A percentile compares a stretch with the other conserved stretches of the same genome.
Conservation (phyloP, 2,888 invertebrate species). For the Rhyacophila evoluta region DNA sequence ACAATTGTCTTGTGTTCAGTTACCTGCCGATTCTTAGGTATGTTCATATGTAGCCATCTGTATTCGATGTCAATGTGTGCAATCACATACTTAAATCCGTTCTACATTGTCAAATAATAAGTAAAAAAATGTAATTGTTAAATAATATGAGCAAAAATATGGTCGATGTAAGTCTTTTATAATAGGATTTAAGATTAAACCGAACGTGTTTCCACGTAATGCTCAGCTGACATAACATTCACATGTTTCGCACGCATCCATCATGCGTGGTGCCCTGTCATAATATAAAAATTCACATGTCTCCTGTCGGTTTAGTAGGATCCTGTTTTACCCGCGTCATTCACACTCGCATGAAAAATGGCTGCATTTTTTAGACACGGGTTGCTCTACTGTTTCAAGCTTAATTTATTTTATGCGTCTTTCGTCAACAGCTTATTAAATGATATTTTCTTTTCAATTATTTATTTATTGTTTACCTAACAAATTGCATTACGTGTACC, state of each 20-base stretch:
- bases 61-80: too few species aligned
- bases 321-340: slow-evolving; percentile 3
- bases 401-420: not conserved
- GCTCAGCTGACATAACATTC: not conserved
- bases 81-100: too few species aligned
- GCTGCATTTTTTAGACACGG: slow-evolving; percentile 6
- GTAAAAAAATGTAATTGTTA: too few species aligned
- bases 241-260: not conserved
- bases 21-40: too few species aligned
- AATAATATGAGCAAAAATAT: too few species aligned
- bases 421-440: not conserved
- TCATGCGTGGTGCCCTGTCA: slow-evolving; percentile 1
- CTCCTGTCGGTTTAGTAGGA: slow-evolving; percentile 5
- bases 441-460: not conserved
- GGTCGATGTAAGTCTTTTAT: not conserved
- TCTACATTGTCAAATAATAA: too few species aligned
- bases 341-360: slow-evolving; percentile 1
- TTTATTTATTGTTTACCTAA: not conserved
- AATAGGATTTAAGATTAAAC: not conserved
- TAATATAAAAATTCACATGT: slow-evolving; percentile 23
- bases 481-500: not conserved
- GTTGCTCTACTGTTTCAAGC: not conserved
- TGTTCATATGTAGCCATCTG: too few species aligned
- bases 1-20: too few species aligned
- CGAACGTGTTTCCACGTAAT: not conserved